Percentiles rank a stretch among this genome's conserved stretches.
Evolutionary conservation across 2,888 invertebrate genomes (phyloP).

Genomic region (Athalia rosae): DNA sequence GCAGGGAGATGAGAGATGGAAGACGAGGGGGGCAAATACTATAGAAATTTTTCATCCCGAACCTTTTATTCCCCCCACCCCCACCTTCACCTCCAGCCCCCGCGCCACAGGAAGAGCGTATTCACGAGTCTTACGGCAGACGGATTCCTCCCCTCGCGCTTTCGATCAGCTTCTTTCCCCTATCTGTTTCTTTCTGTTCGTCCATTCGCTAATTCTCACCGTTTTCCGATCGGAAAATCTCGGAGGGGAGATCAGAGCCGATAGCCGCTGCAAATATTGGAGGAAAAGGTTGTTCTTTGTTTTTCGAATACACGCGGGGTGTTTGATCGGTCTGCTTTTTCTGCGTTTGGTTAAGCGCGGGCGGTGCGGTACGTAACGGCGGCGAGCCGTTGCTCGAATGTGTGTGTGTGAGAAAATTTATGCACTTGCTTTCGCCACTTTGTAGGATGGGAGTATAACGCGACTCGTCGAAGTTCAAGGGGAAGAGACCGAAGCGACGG

Average conservation of each 20-base stretch:
- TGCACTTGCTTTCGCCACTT: constrained; percentile 20
- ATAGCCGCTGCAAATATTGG: too few relatives aligned
- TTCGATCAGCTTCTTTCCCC: too few relatives aligned
- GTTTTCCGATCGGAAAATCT: too few relatives aligned
- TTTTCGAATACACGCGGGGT: too few relatives aligned
- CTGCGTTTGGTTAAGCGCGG: background rate
- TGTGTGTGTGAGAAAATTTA: background rate
- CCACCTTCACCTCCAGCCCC: too few relatives aligned
- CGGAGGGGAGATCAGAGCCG: too few relatives aligned
- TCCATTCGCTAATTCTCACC: too few relatives aligned
- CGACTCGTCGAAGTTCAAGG: constrained; percentile 11
- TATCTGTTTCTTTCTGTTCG: too few relatives aligned
- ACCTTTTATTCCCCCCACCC: background rate
- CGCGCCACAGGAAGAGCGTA: too few relatives aligned
- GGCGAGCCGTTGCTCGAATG: background rate
- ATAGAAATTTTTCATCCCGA: constrained; percentile 5
- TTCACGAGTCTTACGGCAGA: too few relatives aligned
- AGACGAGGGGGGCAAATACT: background rate
- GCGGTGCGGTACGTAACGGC: background rate
- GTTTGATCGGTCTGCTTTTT: background rate
- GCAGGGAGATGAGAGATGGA: background rate
- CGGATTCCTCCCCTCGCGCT: too few relatives aligned
- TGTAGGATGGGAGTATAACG: constrained; percentile 11
- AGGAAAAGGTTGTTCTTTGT: too few relatives aligned
- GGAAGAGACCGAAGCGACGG: constrained; percentile 26